Percentiles rank a stretch among this genome's conserved stretches.
phyloP scores from a whole-genome alignment of 2,113 vertebrate species.

The Centropristis striata region DNA sequence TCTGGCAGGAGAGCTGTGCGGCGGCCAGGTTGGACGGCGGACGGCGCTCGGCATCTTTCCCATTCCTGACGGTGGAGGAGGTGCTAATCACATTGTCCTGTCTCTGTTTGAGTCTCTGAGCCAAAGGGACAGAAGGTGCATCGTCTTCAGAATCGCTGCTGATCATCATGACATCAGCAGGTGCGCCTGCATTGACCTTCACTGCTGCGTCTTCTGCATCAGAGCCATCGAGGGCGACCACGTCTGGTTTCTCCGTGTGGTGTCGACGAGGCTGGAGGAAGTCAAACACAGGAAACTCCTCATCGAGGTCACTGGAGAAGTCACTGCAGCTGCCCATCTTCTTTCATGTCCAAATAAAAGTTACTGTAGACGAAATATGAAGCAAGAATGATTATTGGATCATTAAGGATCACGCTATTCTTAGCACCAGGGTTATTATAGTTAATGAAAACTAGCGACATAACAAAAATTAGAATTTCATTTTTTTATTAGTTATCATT shows the following conservation, averaged over 20 bases:
- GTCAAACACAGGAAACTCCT: constrained; percentile 83
- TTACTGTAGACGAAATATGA: neutral
- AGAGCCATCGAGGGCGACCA: constrained; percentile 36
- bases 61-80: constrained; percentile 20
- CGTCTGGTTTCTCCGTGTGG: neutral
- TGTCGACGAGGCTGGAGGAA: constrained; percentile 75
- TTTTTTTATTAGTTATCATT: too few species aligned
- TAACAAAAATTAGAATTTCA: too few species aligned
- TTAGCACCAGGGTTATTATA: too few species aligned
- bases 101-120: constrained; percentile 81
- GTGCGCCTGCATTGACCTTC: neutral
- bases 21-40: neutral
- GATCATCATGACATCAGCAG: constrained; percentile 55
- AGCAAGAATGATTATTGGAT: neutral
- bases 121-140: constrained; percentile 75
- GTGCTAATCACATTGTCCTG: constrained; percentile 26
- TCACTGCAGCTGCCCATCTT: constrained; percentile 77
- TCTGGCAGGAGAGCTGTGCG: constrained; percentile 1
- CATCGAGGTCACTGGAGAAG: constrained; percentile 81
- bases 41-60: constrained; percentile 12
- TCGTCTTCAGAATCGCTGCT: constrained; percentile 88
- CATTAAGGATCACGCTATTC: neutral
- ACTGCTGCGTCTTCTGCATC: constrained; percentile 27
- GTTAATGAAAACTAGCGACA: too few species aligned
- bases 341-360: neutral